phyloP scores from a whole-genome alignment of 2,888 invertebrate species.

The Parelbella ahira region DNA sequence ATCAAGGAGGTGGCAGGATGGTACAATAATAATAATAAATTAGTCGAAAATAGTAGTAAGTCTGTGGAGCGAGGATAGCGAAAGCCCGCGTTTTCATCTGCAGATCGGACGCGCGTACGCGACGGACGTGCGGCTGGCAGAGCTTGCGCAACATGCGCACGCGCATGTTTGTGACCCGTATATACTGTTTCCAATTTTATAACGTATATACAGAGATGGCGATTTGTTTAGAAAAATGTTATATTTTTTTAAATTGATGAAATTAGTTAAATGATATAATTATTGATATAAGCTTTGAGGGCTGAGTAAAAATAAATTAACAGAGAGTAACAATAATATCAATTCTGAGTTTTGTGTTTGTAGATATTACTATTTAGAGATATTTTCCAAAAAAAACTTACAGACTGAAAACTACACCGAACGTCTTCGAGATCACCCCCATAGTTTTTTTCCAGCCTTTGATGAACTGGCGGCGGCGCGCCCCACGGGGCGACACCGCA shows the following conservation, averaged over 20 bases:
- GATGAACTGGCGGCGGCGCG: slow-evolving; percentile 75
- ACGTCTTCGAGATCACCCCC: slow-evolving; percentile 89
- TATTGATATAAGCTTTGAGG: too few species aligned
- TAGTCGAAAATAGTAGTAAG: slow-evolving; percentile 31
- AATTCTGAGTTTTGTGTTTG: too few species aligned
- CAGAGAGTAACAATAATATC: too few species aligned
- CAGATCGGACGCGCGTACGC: slow-evolving; percentile 10
- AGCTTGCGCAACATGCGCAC: slow-evolving; percentile 60
- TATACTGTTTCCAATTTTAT: too few species aligned
- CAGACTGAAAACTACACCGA: slow-evolving; percentile 90
- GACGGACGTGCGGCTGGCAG: slow-evolving; percentile 61
- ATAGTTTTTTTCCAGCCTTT: slow-evolving; percentile 81
- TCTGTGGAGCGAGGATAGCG: slow-evolving; percentile 37
- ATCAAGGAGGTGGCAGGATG: too few species aligned
- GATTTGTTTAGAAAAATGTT: too few species aligned
- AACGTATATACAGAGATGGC: too few species aligned
- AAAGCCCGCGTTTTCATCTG: slow-evolving; percentile 30
- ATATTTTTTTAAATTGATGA: too few species aligned
- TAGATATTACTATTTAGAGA: too few species aligned
- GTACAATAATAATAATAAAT: neutral
- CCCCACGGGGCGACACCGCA: slow-evolving; percentile 69
- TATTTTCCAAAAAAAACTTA: slow-evolving; percentile 77
- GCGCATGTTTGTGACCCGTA: slow-evolving; percentile 44
- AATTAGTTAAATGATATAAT: too few species aligned
- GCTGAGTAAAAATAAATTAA: too few species aligned